Conservation (phyloP, 2,113 vertebrate species). For the Gorsachius goisagi region DNA sequence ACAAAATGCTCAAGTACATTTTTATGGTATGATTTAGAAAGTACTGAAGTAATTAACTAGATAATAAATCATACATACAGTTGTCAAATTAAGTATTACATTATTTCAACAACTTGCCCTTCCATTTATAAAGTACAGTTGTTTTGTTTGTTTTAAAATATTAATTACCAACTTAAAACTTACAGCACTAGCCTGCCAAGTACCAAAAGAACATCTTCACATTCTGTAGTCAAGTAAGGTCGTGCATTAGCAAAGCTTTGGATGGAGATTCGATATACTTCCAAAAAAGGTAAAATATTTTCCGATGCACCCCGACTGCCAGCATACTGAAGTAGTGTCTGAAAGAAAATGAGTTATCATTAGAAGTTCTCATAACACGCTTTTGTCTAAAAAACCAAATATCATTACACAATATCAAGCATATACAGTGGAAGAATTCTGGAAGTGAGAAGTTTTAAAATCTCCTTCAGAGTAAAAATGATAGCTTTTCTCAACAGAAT, state of each 20-base stretch:
- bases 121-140: background rate
- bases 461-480: background rate
- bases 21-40: background rate
- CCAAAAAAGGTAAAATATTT: constrained; percentile 89
- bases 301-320: constrained; percentile 94
- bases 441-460: background rate
- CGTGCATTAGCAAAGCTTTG: constrained; percentile 92
- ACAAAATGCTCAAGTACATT: background rate
- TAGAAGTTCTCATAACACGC: background rate
- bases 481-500: background rate
- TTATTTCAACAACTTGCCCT: background rate
- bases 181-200: constrained; percentile 95
- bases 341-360: constrained; percentile 45
- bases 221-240: constrained; percentile 92
- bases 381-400: background rate
- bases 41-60: background rate
- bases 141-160: background rate
- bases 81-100: background rate
- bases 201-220: constrained; percentile 91
- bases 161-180: constrained; percentile 70
- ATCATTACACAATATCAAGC: background rate
- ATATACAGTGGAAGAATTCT: background rate
- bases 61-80: background rate
- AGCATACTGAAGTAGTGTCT: constrained; percentile 93
- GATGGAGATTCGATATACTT: constrained; percentile 95